Evolutionary conservation across 2,113 vertebrate species (phyloP).

Genomic region (Petromus typicus): DNA sequence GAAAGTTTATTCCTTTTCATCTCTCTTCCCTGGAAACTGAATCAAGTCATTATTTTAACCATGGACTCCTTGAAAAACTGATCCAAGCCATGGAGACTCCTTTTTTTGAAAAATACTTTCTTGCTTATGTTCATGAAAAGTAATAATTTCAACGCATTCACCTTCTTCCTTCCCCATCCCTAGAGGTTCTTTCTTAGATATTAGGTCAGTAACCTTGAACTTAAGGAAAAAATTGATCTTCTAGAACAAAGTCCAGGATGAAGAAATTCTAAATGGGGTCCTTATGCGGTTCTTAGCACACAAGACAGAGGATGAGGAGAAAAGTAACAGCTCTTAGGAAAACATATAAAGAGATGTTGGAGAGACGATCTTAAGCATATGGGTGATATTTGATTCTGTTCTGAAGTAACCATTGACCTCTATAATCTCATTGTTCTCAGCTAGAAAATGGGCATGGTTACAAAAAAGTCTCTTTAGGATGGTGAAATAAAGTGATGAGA

Average conservation of each 20-base stretch:
- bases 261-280: neutral
- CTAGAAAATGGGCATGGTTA: neutral
- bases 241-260: neutral
- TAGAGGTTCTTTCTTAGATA: neutral
- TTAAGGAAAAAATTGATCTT: constrained; percentile 27
- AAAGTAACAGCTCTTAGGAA: neutral
- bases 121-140: neutral
- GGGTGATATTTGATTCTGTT: neutral
- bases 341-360: neutral
- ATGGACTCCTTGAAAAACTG: neutral
- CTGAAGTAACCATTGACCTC: neutral
- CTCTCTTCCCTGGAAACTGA: neutral
- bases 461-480: neutral
- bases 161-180: neutral
- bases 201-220: neutral
- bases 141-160: constrained; percentile 18
- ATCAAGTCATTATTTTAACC: neutral
- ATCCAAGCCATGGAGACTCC: neutral
- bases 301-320: neutral
- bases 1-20: neutral
- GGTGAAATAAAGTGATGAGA: neutral
- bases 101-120: neutral
- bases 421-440: neutral
- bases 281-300: neutral
- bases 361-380: neutral